A percentile compares a stretch with the other conserved stretches of the same genome.
phyloP scores from a whole-genome alignment of 2,888 invertebrate species.

The Cryptus armator region DNA sequence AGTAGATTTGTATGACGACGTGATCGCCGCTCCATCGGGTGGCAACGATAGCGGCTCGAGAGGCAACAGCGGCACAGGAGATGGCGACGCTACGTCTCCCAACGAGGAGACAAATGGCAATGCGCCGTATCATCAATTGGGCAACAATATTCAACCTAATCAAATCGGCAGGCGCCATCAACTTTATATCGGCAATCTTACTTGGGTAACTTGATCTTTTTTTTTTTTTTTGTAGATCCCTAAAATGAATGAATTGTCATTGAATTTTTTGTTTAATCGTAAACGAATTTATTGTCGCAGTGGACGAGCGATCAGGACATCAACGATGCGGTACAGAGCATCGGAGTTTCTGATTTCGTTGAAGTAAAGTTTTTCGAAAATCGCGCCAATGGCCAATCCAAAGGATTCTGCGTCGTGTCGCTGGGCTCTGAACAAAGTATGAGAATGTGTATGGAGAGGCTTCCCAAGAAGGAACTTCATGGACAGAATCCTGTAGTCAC shows the following conservation, averaged over 20 bases:
- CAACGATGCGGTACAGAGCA: slow-evolving; percentile 93
- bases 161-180: slow-evolving; percentile 93
- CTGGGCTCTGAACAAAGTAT: slow-evolving; percentile 97
- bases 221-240: background rate
- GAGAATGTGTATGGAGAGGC: slow-evolving; percentile 95
- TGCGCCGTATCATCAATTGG: slow-evolving; percentile 89
- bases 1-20: slow-evolving; percentile 98
- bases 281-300: slow-evolving; percentile 87
- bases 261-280: slow-evolving; percentile 80
- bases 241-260: background rate
- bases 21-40: slow-evolving; percentile 92
- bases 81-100: slow-evolving; percentile 88
- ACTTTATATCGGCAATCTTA: slow-evolving; percentile 98
- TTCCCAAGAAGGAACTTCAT: slow-evolving; percentile 98
- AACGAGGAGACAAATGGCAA: slow-evolving; percentile 91
- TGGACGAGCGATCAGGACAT: slow-evolving; percentile 99
- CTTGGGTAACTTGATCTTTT: slow-evolving; percentile 92
- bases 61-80: slow-evolving; percentile 85
- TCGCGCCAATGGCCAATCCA: slow-evolving; percentile 98
- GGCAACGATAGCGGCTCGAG: slow-evolving; percentile 82
- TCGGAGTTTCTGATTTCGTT: slow-evolving; percentile 96
- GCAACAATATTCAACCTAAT: slow-evolving; percentile 90
- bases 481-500: slow-evolving; percentile 98
- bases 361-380: slow-evolving; percentile 99
- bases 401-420: slow-evolving; percentile 98